Evolutionary conservation across 2,797 vertebrate species (phyloP).

Genomic region (Pseudochromis fuscus): DNA sequence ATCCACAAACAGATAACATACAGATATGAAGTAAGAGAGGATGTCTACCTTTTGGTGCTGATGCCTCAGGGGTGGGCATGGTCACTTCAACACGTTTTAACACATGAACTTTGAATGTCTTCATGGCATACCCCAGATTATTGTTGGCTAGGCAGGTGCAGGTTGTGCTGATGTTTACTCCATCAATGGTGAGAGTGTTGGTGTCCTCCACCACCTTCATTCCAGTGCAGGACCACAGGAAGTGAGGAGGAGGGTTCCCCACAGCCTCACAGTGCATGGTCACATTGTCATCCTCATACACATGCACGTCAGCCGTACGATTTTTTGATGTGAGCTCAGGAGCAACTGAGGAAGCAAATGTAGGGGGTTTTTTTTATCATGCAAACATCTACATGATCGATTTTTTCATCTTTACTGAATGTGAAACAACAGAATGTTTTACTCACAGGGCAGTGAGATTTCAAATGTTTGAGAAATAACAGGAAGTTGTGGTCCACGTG

Average conservation of each 20-base stretch:
- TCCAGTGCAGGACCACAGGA: conserved; percentile 34
- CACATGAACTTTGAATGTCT: conserved; percentile 17
- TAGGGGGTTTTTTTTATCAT: not conserved
- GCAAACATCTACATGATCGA: not conserved
- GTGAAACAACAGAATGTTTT: not conserved
- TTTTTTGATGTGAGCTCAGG: conserved; percentile 20
- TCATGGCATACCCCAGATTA: not conserved
- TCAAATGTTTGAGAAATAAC: rapidly evolving
- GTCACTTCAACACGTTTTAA: not conserved
- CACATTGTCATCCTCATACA: not conserved
- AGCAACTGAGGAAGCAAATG: conserved; percentile 48
- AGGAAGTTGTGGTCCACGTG: not conserved
- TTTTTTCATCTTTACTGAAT: no score
- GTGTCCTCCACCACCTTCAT: rapidly evolving
- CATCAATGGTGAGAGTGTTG: not conserved
- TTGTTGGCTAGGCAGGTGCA: conserved; percentile 57
- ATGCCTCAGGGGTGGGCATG: not conserved
- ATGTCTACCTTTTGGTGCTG: conserved; percentile 12
- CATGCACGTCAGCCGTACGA: rapidly evolving
- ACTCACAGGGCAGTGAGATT: conserved; percentile 64
- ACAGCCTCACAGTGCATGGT: conserved; percentile 51
- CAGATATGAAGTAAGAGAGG: not conserved
- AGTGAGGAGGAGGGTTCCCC: conserved; percentile 39
- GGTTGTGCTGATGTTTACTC: not conserved
- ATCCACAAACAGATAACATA: not conserved